Base-by-base conservation (phyloP, 1,140 invertebrate genomes). In the Hylyphantes graminicola region DNA sequence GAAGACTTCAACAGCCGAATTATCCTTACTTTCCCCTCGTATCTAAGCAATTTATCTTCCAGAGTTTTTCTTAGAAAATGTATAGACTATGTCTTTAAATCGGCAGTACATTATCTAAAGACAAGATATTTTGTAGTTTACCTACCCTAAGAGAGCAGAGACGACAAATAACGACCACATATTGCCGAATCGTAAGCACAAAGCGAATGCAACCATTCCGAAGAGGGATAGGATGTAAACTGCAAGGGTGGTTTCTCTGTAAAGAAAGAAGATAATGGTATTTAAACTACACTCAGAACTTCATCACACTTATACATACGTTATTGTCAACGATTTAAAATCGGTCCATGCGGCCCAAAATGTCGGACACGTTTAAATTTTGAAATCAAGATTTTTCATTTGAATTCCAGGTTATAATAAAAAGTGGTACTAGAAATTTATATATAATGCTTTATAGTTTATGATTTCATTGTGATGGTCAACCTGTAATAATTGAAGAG, bases 121-220 rank as follows among this genome's bases (percentile, higher is more conserved):
- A 35, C 2, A 35, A 35, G 35, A 35, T 35, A 35, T 35, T 2
- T 2, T 35, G 35, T 35, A 6, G 12, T 61, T 12, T 13, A 88
- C 87, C 85, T 87, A 90, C 89, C 90, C 90, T 73, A 92, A 86
- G n/a, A 89, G 54, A 50, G 89, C 88, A 15, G 89, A 88, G 10
- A 89, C 90, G 7, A 91, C 50, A 85, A 90, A 92, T 8, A 92
- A 88, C 9, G 91, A 86, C 89, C 89, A 89, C 15, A 92, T 86
- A 15, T 87, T 74, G 15, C 85, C 87, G 7, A 89, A 59, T 65
- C 88, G 82, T 6, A 90, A 17, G 9, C 12, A 90, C 73, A 91
- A 89, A 11, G 91, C 90, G 87, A 91, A 92, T 2, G 88, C 87
- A 7, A 90, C 79, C 90, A 91, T 91, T 55, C 91, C 90, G 50